Conservation (phyloP, 2,888 invertebrate species). For the Plutella xylostella region DNA sequence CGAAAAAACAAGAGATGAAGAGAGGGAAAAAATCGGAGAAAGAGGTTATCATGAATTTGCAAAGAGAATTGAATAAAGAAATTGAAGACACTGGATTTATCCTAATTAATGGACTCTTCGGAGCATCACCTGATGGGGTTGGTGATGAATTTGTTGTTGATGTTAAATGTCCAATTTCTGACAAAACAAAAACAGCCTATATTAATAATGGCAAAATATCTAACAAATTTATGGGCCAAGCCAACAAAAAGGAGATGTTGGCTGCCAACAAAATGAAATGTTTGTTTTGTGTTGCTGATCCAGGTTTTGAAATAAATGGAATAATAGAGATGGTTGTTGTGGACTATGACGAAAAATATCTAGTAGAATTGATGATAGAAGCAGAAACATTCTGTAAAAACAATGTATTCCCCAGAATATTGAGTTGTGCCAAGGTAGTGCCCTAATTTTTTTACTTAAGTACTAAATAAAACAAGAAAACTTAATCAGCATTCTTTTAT, state of each 20-base stretch:
- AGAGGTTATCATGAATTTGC: background rate
- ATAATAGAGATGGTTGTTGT: background rate
- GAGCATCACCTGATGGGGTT: conserved; percentile 4
- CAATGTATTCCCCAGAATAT: background rate
- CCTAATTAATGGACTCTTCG: background rate
- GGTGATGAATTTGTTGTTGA: conserved; percentile 1
- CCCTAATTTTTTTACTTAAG: no score
- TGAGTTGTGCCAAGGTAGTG: background rate
- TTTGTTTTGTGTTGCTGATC: conserved; percentile 2
- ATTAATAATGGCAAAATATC: background rate
- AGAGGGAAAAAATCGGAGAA: conserved; percentile 2
- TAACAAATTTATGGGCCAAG: background rate
- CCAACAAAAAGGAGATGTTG: background rate
- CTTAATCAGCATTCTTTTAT: conserved; percentile 9
- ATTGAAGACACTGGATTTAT: background rate
- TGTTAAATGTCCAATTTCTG: background rate
- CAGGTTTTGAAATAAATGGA: background rate
- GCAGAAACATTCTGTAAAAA: background rate
- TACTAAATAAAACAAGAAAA: no score
- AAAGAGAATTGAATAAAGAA: background rate
- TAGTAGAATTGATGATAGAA: background rate
- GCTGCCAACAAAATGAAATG: background rate
- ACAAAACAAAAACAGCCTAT: background rate
- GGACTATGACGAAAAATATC: background rate
- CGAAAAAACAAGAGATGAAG: conserved; percentile 3